Base-by-base conservation (phyloP, 2,797 vertebrate genomes). In the Coreius guichenoti region DNA sequence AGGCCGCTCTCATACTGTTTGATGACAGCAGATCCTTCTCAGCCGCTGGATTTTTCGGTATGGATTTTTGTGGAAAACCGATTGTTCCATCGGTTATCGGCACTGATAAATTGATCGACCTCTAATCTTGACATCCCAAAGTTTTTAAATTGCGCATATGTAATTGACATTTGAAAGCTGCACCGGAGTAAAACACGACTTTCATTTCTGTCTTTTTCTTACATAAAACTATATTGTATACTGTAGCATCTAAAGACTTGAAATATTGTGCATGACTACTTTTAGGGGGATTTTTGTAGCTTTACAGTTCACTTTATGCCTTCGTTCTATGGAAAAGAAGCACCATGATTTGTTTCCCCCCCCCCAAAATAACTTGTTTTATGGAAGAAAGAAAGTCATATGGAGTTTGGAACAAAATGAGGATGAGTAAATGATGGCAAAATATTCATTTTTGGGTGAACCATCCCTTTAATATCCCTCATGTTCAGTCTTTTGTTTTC, bases 401-500 rank as follows among this genome's bases (percentile, higher is more conserved):
- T 2, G 0, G n/a, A 31, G 26, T 33, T 29, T 63, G 21, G 21
- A 82, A 65, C 9, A 8, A 47, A 1, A 36, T 19, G 5, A 74
- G 8, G 23, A 3, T 58, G 49, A 82, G 36, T 43, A 61, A 47
- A 33, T 47, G 17, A 43, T 58, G 36, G 39, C 6, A 8, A 45
- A 58, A 76, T 13, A 7, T 21, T 7, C 0, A 3, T 33, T 75
- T 82, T 58, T 17, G 51, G 16, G 54, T 63, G 54, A 61, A 23
- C 26, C n/a, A 72, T 58, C 9, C 19, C 21, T 82, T 63, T n/a
- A 77, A 26, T 76, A 47, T 19, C 58, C 3, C 47, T 51, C 51
- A 65, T 45, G 58, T 75, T 45, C 26, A 8, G 61, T 23, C 75
- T 79, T 80, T 73, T 11, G 23, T 58, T 84, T 80, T 29, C 56